phyloP scores from a whole-genome alignment of 2,113 vertebrate species.

The Corvus cornix region DNA sequence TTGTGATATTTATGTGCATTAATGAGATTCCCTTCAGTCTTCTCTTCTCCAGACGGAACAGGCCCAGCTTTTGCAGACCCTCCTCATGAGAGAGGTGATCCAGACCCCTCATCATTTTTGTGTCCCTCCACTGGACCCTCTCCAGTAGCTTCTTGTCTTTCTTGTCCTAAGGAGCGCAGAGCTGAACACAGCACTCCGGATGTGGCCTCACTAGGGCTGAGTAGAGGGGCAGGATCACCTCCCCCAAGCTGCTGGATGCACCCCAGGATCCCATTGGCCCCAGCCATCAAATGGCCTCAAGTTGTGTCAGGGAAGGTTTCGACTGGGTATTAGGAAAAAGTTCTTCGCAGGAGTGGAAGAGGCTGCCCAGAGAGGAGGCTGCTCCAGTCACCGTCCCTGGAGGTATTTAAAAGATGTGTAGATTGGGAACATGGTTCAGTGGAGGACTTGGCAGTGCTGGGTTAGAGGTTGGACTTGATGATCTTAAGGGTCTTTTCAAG shows the following conservation, averaged over 20 bases:
- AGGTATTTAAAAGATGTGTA: background rate
- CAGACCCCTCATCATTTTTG: background rate
- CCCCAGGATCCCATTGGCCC: background rate
- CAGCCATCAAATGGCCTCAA: background rate
- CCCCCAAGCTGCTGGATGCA: rapidly evolving
- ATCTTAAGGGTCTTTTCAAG: background rate
- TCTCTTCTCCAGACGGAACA: background rate
- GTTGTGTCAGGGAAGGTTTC: background rate
- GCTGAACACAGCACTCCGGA: background rate
- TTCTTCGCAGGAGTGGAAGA: background rate
- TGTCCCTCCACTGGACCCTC: background rate
- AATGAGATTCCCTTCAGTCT: background rate
- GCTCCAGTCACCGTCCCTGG: background rate
- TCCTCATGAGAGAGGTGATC: background rate
- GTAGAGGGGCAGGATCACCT: background rate
- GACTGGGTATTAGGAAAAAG: background rate
- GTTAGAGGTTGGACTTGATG: background rate
- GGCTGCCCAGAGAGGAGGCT: background rate
- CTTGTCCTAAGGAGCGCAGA: background rate
- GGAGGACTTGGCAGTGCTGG: background rate
- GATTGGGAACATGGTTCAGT: background rate
- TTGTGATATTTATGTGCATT: background rate
- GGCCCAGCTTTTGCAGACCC: background rate
- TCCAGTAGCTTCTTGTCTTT: background rate
- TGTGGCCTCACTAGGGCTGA: background rate